A percentile compares a stretch with the other conserved stretches of the same genome.
Conservation (phyloP, 2,797 vertebrate species). For the Thalassophryne amazonica region DNA sequence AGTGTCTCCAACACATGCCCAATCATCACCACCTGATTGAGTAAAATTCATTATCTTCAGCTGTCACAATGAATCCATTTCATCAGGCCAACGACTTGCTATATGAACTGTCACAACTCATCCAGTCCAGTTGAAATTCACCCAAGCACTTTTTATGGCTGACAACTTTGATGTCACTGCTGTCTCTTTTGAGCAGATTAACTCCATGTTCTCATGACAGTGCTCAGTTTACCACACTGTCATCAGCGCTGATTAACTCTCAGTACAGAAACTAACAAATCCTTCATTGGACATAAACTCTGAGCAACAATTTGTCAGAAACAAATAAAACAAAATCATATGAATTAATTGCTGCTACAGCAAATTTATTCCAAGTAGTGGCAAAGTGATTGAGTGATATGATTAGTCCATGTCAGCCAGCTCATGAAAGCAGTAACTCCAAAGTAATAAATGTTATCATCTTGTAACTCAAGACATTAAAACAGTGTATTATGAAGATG, state of each 20-base stretch:
- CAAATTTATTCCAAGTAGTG: too few relatives aligned
- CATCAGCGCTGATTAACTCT: conserved; percentile 41
- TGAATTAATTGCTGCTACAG: too few relatives aligned
- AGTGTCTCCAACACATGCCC: conserved; percentile 8
- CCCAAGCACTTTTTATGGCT: conserved; percentile 49
- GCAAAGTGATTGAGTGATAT: too few relatives aligned
- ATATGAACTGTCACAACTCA: conserved; percentile 70
- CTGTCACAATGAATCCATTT: conserved; percentile 73
- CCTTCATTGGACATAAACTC: too few relatives aligned
- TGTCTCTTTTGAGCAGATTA: conserved; percentile 69
- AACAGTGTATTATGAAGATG: too few relatives aligned
- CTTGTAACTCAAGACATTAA: too few relatives aligned
- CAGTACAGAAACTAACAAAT: conserved; percentile 24
- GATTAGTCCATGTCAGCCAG: too few relatives aligned
- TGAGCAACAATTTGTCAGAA: too few relatives aligned
- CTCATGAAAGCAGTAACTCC: too few relatives aligned
- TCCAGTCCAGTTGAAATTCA: conserved; percentile 70
- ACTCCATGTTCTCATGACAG: conserved; percentile 51
- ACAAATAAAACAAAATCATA: too few relatives aligned
- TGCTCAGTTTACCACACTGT: conserved; percentile 30
- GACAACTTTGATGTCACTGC: conserved; percentile 56
- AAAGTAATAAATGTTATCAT: too few relatives aligned
- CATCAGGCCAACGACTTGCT: conserved; percentile 56
- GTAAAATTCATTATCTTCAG: conserved; percentile 76
- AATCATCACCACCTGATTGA: conserved; percentile 60